A percentile compares a stretch with the other conserved stretches of the same genome.
Evolutionary conservation across 2,888 invertebrate species (phyloP).

Genomic region (Drosophila picticornis): DNA sequence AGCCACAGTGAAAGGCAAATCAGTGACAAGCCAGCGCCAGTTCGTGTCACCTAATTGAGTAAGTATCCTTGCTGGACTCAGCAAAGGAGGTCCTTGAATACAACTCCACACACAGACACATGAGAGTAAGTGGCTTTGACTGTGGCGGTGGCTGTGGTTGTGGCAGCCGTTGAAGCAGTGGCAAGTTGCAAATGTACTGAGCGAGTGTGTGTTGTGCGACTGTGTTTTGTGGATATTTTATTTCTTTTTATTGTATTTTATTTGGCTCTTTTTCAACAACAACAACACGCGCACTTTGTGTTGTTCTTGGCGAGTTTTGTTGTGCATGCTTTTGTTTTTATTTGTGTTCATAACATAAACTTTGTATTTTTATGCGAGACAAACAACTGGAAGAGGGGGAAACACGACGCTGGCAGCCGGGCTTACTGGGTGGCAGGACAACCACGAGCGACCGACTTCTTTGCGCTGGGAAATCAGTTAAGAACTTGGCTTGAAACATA

Average conservation of each 20-base stretch:
- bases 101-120: conserved; percentile 12
- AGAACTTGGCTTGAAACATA: conserved; percentile 70
- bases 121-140: conserved; percentile 53
- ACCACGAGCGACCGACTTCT: conserved; percentile 70
- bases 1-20: conserved; percentile 59
- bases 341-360: conserved; percentile 80
- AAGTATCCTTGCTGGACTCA: conserved; percentile 55
- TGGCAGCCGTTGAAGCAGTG: conserved; percentile 54
- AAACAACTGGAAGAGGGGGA: conserved; percentile 16
- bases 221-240: conserved; percentile 68
- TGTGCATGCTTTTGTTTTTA: conserved; percentile 68
- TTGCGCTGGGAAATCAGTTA: conserved; percentile 79
- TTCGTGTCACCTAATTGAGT: conserved; percentile 75
- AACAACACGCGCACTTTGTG: conserved; percentile 49
- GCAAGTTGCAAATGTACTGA: conserved; percentile 75
- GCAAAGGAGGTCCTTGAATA: conserved; percentile 24
- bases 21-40: conserved; percentile 58
- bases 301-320: conserved; percentile 60
- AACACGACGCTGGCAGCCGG: conserved; percentile 34
- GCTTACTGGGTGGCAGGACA: conserved; percentile 47
- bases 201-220: conserved; percentile 41
- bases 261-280: conserved; percentile 52
- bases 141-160: conserved; percentile 23
- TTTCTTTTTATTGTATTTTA: conserved; percentile 78
- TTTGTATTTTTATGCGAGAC: conserved; percentile 76